A percentile compares a stretch with the other conserved stretches of the same genome.
These are phyloP conservation scores for Acleris literana DNA, from an alignment of 2,888 invertebrate genomes.

Conservation along the genomic window DNA sequence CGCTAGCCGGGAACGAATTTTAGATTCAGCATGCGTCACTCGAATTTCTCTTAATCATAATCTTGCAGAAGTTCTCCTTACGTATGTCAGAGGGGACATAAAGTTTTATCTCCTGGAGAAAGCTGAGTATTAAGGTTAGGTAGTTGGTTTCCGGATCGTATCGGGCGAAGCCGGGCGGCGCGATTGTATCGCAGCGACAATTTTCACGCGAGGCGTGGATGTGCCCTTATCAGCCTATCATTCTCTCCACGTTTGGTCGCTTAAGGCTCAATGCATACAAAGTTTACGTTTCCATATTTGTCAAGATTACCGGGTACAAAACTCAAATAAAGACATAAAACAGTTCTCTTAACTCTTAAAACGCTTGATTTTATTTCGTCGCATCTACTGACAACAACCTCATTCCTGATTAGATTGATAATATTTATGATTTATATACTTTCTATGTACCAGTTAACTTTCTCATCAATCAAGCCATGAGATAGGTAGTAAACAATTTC, in stretches of 20 bases:
- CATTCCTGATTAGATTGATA: neutral
- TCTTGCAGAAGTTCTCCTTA: slow-evolving; percentile 54
- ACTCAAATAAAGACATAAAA: neutral
- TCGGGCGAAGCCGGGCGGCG: slow-evolving; percentile 45
- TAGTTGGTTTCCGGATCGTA: slow-evolving; percentile 47
- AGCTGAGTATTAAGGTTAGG: slow-evolving; percentile 55
- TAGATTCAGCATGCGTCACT: slow-evolving; percentile 33
- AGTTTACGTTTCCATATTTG: neutral
- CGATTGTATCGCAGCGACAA: slow-evolving; percentile 50
- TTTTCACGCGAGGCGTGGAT: slow-evolving; percentile 50
- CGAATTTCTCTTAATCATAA: slow-evolving; percentile 55
- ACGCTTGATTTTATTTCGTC: neutral
- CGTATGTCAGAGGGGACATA: slow-evolving; percentile 51
- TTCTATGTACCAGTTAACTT: slow-evolving; percentile 16
- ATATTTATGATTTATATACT: slow-evolving; percentile 9
- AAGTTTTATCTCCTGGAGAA: slow-evolving; percentile 65
- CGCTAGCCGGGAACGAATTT: slow-evolving; percentile 14
- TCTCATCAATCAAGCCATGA: slow-evolving; percentile 10
- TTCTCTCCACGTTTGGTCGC: neutral
- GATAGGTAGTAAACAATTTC: neutral
- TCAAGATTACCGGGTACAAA: neutral
- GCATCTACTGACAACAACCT: neutral
- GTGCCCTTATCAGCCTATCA: slow-evolving; percentile 21
- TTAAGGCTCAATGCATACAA: neutral
- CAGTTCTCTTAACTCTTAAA: neutral